Base-by-base conservation (phyloP, 2,888 invertebrate genomes). In the Prosapia bicincta region DNA sequence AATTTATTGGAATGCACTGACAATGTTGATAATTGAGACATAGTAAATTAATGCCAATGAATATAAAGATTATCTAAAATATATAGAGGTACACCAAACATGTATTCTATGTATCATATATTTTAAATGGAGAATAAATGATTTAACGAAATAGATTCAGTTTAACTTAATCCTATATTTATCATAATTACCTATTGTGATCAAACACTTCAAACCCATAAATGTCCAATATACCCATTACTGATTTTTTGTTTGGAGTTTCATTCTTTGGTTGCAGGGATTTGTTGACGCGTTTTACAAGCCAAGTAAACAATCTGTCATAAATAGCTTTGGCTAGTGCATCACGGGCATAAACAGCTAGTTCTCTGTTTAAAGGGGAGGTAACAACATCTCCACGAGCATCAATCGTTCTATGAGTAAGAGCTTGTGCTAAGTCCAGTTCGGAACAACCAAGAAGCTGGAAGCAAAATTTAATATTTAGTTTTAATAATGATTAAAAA, bases 121-220 rank as follows among this genome's bases (percentile, higher is more conserved):
- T n/a, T n/a, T n/a, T n/a, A n/a, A n/a, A n/a, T n/a, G n/a, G n/a
- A n/a, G n/a, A n/a, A n/a, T n/a, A n/a, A n/a, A n/a, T n/a, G n/a
- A n/a, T n/a, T n/a, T n/a, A n/a, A n/a, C n/a, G n/a, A n/a, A n/a
- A n/a, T n/a, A n/a, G n/a, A n/a, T n/a, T n/a, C n/a, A n/a, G n/a
- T n/a, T n/a, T n/a, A n/a, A n/a, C n/a, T n/a, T n/a, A n/a, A n/a
- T n/a, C n/a, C n/a, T n/a, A n/a, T n/a, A n/a, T n/a, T n/a, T n/a
- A n/a, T n/a, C n/a, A n/a, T n/a, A n/a, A n/a, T 83, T 82, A 93
- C 92, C 93, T 93, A 83, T 97, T 97, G 80, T 90, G 92, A 72
- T 93, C 90, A 87, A 97, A 96, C 80, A 97, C 95, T 85, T 97
- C 97, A 84, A 97, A 97, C 70, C 97, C 97, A 82, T 97, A 97